A percentile compares a stretch with the other conserved stretches of the same genome.
Conservation (phyloP, 2,888 invertebrate species). For the Metallyticus violacea region DNA sequence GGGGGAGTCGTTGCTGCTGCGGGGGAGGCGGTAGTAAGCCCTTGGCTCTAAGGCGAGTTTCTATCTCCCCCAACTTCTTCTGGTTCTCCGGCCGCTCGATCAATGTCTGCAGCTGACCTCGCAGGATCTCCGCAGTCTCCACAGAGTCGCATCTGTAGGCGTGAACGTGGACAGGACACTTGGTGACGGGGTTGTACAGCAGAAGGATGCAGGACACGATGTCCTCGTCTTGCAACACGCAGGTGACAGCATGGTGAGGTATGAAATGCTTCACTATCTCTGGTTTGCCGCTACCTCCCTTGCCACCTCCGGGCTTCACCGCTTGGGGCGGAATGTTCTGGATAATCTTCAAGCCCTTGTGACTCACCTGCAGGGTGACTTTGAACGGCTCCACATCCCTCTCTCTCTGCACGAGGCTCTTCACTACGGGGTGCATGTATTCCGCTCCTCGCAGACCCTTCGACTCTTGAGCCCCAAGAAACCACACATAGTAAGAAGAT, state of each 20-base stretch:
- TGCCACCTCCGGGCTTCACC: constrained; percentile 44
- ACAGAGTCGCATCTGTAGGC: constrained; percentile 87
- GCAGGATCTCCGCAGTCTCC: constrained; percentile 85
- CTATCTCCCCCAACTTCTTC: constrained; percentile 80
- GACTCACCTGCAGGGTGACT: constrained; percentile 84
- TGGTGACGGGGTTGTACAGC: constrained; percentile 90
- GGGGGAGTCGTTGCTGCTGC: not conserved
- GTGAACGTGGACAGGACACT: constrained; percentile 93
- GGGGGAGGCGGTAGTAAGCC: constrained; percentile 46
- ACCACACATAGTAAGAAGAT: constrained; percentile 89
- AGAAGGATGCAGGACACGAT: constrained; percentile 91
- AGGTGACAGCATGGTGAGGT: constrained; percentile 89
- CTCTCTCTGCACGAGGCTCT: constrained; percentile 79
- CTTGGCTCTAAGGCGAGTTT: constrained; percentile 54
- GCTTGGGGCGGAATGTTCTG: constrained; percentile 62
- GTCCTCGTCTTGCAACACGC: constrained; percentile 86
- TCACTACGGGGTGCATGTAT: constrained; percentile 80
- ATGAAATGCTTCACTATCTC: constrained; percentile 90
- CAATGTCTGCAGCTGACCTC: constrained; percentile 78
- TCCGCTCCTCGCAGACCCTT: constrained; percentile 82
- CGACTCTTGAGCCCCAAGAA: constrained; percentile 94
- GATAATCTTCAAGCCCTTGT: constrained; percentile 91
- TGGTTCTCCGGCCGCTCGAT: constrained; percentile 80
- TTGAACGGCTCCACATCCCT: constrained; percentile 84
- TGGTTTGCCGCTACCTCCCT: constrained; percentile 50